Evolutionary conservation across 2,113 vertebrate species (phyloP).

Genomic region (Myotis davidii): DNA sequence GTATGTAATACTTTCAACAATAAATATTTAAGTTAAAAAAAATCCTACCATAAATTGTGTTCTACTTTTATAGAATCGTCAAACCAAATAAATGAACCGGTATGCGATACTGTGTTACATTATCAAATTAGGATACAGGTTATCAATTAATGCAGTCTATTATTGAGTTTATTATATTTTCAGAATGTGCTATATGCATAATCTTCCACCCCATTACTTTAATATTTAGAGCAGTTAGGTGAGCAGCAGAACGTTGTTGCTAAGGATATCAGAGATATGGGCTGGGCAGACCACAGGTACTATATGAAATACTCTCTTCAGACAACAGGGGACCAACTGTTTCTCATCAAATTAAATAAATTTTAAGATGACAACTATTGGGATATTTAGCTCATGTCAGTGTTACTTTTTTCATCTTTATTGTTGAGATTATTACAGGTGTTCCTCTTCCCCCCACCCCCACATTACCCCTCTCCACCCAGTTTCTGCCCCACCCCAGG

Average conservation of each 20-base stretch:
- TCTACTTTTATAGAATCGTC: conserved; percentile 39
- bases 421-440: no score
- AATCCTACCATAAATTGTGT: not conserved
- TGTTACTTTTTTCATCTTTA: conserved; percentile 15
- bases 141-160: conserved; percentile 21
- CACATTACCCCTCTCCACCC: no score
- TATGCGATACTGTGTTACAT: not conserved
- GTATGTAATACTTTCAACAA: no score
- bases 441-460: no score
- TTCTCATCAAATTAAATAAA: conserved; percentile 27
- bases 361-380: conserved; percentile 25
- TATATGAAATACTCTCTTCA: conserved; percentile 34
- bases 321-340: not conserved
- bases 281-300: not conserved
- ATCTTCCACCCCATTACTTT: not conserved
- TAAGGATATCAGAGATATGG: not conserved
- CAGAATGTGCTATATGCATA: conserved; percentile 37
- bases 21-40: no score
- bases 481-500: no score
- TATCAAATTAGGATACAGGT: conserved; percentile 25
- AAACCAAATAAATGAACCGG: conserved; percentile 37
- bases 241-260: not conserved
- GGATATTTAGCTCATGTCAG: conserved; percentile 38
- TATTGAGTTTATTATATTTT: conserved; percentile 44
- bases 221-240: conserved; percentile 27